Conservation (phyloP, 2,888 invertebrate genomes). For the Plebejus melissa region DNA sequence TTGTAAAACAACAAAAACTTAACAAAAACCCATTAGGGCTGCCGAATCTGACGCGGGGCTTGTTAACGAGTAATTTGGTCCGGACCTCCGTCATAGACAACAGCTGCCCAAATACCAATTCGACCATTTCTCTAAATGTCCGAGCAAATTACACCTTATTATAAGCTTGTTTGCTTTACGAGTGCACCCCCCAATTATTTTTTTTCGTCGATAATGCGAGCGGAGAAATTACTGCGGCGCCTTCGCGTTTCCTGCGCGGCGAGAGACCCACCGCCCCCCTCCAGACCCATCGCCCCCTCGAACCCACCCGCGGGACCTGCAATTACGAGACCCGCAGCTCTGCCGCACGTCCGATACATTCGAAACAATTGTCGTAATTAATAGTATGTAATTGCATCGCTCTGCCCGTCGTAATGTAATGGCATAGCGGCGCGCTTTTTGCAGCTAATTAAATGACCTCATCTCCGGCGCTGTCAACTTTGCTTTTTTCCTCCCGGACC, state of each 20-base stretch:
- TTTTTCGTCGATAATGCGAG: conserved; percentile 75
- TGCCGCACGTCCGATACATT: conserved; percentile 24
- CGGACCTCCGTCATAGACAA: conserved; percentile 79
- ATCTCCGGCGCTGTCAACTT: conserved; percentile 72
- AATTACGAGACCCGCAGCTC: conserved; percentile 25
- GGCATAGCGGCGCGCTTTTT: conserved; percentile 66
- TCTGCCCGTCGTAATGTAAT: conserved; percentile 49
- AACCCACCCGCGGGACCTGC: neutral
- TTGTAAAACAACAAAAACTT: conserved; percentile 71
- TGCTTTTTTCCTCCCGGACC: conserved; percentile 70
- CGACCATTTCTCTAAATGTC: conserved; percentile 79
- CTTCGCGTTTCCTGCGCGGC: conserved; percentile 58
- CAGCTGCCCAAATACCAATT: conserved; percentile 74
- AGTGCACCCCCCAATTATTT: conserved; percentile 77
- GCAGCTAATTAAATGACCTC: conserved; percentile 67
- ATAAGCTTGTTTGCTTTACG: conserved; percentile 80
- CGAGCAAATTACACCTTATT: conserved; percentile 78
- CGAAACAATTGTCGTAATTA: conserved; percentile 48
- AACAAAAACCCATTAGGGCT: conserved; percentile 79
- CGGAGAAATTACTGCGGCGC: conserved; percentile 76
- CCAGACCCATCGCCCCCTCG: conserved; percentile 41
- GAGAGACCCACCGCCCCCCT: conserved; percentile 38
- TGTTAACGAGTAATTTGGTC: conserved; percentile 76
- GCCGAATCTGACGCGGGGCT: conserved; percentile 78
- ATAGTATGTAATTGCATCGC: conserved; percentile 60